Evolutionary conservation across 2,113 vertebrate genomes (phyloP), one percentile per base, ranked within the genome.

Genomic region (Alosa alosa): DNA sequence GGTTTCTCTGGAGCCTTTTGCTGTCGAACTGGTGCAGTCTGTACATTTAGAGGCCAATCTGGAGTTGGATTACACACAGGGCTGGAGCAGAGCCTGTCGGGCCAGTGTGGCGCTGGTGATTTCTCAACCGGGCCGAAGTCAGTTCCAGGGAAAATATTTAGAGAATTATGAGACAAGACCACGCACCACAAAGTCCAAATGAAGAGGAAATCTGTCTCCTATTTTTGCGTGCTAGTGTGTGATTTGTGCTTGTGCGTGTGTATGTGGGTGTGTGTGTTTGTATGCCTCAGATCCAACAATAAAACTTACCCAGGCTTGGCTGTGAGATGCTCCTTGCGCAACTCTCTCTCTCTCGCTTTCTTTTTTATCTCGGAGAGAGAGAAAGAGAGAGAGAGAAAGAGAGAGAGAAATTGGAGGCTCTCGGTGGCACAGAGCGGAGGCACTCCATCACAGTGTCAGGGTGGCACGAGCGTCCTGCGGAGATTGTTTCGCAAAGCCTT

Each of bases 101-200:
- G 68, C 52, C 78, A 81, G 86, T 50, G 36, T 46, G 83, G 49
- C 13, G 18, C 72, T 55, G 78, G 6, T 84, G 68, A 83, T 41
- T 83, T 89, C 75, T 83, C 39, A 52, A 82, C 50, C 64, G 60
- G 20, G 6, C 25, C 85, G 85, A 78, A 85, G 55, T 75, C 20
- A 3, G 45, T 86, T 89, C 87, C 84, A 82, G 55, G 25, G 47
- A 84, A 86, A 89, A 87, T 86, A 83, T 49, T 75, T 13, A 49
- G 31, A 82, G 22, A 84, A 83, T 81, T 45, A 86, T 75, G 39
- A 78, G 39, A 36, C 82, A 47, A 44, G 11, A 50, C 36, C 75
- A 46, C 47, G 39, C 68, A 82, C 31, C 47, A 31, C 60, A 81
- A 50, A 50, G 52, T 55, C 31, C 68, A 85, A 72, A 84, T 49